Base-by-base conservation (phyloP, 2,797 vertebrate genomes). In the Onychomys arenicola region DNA sequence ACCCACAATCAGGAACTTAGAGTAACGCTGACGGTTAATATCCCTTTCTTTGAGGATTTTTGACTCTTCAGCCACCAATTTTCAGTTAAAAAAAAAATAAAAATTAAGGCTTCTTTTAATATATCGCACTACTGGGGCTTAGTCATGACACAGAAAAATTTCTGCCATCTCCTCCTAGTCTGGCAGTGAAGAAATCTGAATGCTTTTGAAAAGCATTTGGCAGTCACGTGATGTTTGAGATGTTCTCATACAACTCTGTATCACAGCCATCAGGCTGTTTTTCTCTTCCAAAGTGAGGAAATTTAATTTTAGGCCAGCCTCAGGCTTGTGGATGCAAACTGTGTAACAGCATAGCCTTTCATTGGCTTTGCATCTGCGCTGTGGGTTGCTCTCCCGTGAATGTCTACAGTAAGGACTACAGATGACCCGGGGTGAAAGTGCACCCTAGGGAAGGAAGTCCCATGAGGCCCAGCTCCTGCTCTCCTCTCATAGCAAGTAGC, bases 251-350 rank as follows among this genome's bases (percentile, higher is more conserved):
- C 43, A 67, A 16, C 63, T 65, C 63, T 49, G 83, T 12, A 89
- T 55, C n/a, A 83, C 29, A n/a, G 29, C 85, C 40, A 63, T 17
- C 91, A 87, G 82, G 21, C 90, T 92, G 63, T 2, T 94, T 85
- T 97, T 81, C 86, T 67, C 91, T 90, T 88, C 59, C 95, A 94
- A 95, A 93, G 90, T 57, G 43, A 87, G 96, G 85, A 16, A 96
- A 93, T 97, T 98, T 98, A 97, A 98, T 97, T 97, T 97, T 96
- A 95, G 90, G 87, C 37, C 37, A 25, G 71, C 27, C 29, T 52
- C 40, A 27, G 61, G 21, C 91, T 94, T 90, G 40, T 75, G 55
- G 46, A 78, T 14, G 82, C 29, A 69, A 94, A 90, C 25, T 34
- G 5, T 14, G 23, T 75, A 80, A 94, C 7, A 93, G 57, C 19